phyloP scores from a whole-genome alignment of 53 echinoderm and acorn worm species.

The Astropecten irregularis region DNA sequence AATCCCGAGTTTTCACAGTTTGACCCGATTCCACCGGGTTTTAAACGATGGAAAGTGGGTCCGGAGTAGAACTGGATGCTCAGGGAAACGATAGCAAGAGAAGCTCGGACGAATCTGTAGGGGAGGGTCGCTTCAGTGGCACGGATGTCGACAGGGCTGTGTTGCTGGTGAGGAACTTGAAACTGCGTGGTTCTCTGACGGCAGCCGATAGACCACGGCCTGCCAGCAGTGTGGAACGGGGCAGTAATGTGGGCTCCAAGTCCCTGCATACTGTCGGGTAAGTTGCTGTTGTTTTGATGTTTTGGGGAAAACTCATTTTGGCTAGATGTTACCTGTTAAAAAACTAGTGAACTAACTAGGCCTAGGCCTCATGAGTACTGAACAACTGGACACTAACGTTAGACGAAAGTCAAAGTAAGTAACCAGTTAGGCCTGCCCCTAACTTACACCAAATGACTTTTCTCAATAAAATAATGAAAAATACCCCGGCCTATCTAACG shows the following conservation, averaged over 20 bases:
- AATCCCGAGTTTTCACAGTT: not conserved
- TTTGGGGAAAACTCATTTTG: too few species aligned
- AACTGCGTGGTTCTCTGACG: conserved; percentile 13
- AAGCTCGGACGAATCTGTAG: conserved; percentile 7
- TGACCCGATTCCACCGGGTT: conserved; percentile 39
- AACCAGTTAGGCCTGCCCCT: too few species aligned
- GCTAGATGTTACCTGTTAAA: not conserved
- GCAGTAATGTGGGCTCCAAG: conserved; percentile 19
- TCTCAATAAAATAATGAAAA: too few species aligned
- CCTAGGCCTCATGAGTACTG: not conserved
- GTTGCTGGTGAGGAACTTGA: not conserved
- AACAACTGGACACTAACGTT: too few species aligned
- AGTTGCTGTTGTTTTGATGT: not conserved
- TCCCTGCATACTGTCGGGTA: conserved; percentile 46
- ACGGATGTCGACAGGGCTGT: conserved; percentile 27
- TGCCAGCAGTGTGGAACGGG: conserved; percentile 12
- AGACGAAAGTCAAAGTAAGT: too few species aligned
- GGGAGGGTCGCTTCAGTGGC: not conserved
- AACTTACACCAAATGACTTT: too few species aligned
- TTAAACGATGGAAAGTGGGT: conserved; percentile 27
- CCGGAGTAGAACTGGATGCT: conserved; percentile 6
- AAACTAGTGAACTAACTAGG: not conserved
- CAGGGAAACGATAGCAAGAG: too few species aligned
- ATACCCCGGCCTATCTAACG: too few species aligned
- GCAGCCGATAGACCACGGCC: conserved; percentile 31